These are phyloP conservation scores for Macroramphosus scolopax DNA, from an alignment of 2,797 vertebrate genomes.

Conservation along the genomic window DNA sequence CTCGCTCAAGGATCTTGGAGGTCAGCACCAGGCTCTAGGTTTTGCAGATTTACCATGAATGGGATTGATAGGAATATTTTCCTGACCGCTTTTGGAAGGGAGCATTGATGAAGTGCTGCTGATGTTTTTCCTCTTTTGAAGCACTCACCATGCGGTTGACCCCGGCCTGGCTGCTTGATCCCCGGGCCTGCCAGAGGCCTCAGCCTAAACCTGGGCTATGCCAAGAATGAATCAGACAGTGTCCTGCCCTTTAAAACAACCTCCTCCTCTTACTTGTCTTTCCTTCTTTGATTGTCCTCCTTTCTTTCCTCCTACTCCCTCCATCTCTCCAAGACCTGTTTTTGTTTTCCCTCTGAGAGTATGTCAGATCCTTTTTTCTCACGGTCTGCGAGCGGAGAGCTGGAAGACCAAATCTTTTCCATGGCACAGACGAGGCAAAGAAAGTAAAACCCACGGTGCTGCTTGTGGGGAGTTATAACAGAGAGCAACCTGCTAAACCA, in stretches of 20 bases:
- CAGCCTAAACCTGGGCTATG: slow-evolving; percentile 61
- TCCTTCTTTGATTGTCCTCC: slow-evolving; percentile 18
- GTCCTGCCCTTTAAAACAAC: slow-evolving; percentile 46
- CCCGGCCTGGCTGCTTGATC: slow-evolving; percentile 36
- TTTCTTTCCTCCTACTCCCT: slow-evolving; percentile 21
- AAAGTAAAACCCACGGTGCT: slow-evolving; percentile 18
- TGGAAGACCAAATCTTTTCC: slow-evolving; percentile 47
- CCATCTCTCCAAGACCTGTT: slow-evolving; percentile 13
- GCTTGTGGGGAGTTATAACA: slow-evolving; percentile 41
- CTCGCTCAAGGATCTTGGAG: too few species aligned
- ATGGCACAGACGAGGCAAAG: slow-evolving; percentile 31
- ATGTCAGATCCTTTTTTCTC: slow-evolving; percentile 44
- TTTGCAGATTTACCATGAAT: too few species aligned
- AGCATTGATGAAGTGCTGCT: slow-evolving; percentile 21
- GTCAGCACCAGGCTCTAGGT: too few species aligned
- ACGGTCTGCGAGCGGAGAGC: slow-evolving; percentile 38
- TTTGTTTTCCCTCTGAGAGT: slow-evolving; percentile 46
- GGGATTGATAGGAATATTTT: too few species aligned
- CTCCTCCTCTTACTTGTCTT: slow-evolving; percentile 24
- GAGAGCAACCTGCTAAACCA: slow-evolving; percentile 24
- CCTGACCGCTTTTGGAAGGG: too few species aligned
- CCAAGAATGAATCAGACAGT: slow-evolving; percentile 61
- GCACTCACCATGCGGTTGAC: slow-evolving; percentile 22
- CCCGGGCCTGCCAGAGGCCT: slow-evolving; percentile 44
- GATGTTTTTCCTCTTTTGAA: slow-evolving; percentile 43